Evolutionary conservation across 2,113 vertebrate species (phyloP), one percentile per base, ranked within the genome.

Genomic region (Mirounga angustirostris): DNA sequence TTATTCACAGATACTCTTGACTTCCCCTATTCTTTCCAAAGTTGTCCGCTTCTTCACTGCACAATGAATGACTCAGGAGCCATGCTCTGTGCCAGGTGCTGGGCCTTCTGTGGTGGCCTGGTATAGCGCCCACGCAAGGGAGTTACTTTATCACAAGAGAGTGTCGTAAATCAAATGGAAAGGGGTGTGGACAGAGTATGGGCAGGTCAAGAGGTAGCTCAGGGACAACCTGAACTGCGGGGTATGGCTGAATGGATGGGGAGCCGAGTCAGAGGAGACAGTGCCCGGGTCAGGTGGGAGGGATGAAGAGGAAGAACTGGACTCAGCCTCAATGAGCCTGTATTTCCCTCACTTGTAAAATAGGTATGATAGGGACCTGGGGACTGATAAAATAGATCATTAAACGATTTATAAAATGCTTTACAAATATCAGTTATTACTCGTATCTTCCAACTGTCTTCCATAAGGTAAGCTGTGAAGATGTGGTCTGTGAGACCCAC

Each of bases 91-190:
- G 18, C 11, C 8, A 7, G 52, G 71, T 4, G 15, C 52, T 81
- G 80, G 74, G 10, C 36, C 54, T 71, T 33, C 89, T 33, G 36
- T 0, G 28, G 67, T 1, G 74, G 52, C 30, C 40, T 43, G 0
- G 11, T 22, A 9, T 4, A 40, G 10, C 3, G 9, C 40, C 14
- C 16, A 16, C 26, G 13, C 1, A 40, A 67, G 54, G 0, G 22
- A 67, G n/a, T 46, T 36, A 33, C 40, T 12, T 22, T 24, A 8
- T 43, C 22, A 46, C 1, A 4, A 2, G 9, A 30, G 26, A n/a
- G n/a, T 4, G 16, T 22, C 18, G 0, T 2, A 0, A 0, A 12
- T 14, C 46, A 56, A 22, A 52, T 0, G 33, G 13, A 54, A 80
- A 59, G 81, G 71, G 36, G 12, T n/a, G 2, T 43, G 43, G 21